Evolutionary conservation across 2,797 vertebrate genomes (phyloP), one percentile per base, ranked within the genome.

Genomic region (Mormyrus proboscirostris): DNA sequence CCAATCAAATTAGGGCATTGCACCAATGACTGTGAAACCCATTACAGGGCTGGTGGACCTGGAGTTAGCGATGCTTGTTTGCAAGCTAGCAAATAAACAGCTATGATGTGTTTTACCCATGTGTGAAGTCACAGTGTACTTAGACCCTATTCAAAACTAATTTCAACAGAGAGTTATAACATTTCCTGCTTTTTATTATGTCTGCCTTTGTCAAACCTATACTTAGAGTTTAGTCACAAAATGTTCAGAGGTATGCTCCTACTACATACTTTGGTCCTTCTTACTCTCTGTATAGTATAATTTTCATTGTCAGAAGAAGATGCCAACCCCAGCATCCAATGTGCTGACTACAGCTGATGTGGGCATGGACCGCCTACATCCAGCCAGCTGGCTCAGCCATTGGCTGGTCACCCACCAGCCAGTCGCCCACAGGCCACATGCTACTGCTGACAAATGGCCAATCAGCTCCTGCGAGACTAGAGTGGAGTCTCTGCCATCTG

Each of bases 401-500:
- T 92, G 90, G 89, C 89, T 65, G 82, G 89, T 89, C 88, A 91
- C 87, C 90, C 90, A 89, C 86, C 84, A 89, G 88, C 44, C 22
- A 86, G 88, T 73, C 84, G 51, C 90, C 92, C 65, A 59, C 69
- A 90, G 88, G 89, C 89, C 90, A 89, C 92, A 92, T 91, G 89
- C 59, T 50, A 89, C 89, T 85, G 87, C 76, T 89, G 89, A 90
- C 91, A 90, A 91, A 29, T 86, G 79, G 88, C 87, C 90, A 89
- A 65, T 89, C 55, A 87, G 90, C 89, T 38, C 83, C 91, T 89
- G 88, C 55, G 86, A 89, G 90, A 79, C 76, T 49, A 88, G 73
- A 88, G 87, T 76, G 88, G 51, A 87, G 83, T 89, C 90, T 91
- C 89, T 86, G 90, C 89, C 89, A 90, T 90, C 91, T 93, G 91